Base-by-base conservation (phyloP, 2,888 invertebrate genomes). In the Omphaloscelis lunosa region DNA sequence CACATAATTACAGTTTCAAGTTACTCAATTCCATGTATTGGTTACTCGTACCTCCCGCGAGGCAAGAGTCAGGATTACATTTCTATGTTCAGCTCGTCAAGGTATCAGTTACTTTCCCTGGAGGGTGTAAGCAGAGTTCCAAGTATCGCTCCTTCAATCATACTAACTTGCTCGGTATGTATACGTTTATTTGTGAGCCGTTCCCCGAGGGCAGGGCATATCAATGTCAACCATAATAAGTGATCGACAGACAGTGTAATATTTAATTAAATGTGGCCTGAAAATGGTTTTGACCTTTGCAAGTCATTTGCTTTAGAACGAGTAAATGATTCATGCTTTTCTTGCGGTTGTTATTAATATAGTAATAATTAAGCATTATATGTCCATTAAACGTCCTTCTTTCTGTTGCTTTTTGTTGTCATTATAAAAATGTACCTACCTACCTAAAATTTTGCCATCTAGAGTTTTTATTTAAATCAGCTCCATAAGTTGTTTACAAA, bases 1-100 rank as follows among this genome's bases (percentile, higher is more conserved):
- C 58, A 41, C 51, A 15, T 62, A 8, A 51, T 29, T 34, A 56
- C 3, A 77, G 27, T 27, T 8, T 62, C 51, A 74, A 65, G 15
- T 73, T 20, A 41, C 53, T 59, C 29, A 41, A 29, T 39, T 41
- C 12, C 8, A 48, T 51, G 56, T 72, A 63, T n/a, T 29, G 34
- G 51, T 80, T 0, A 59, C 51, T 53, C 34, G 27, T 20, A 11
- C 71, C 53, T 68, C 82, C 72, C 85, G 20, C 12, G 72, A 72
- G 74, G 78, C 59, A 56, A 65, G 23, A 53, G 5, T 58, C 45
- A 67, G 63, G 45, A 82, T 85, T 70, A 77, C 69, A 75, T 85
- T 83, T 82, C 83, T 82, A 75, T 72, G 66, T 70, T 85, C 69
- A 78, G 53, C 62, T 77, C 82, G 66, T 82, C 82, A 82, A 66